A percentile compares a stretch with the other conserved stretches of the same genome.
These are phyloP conservation scores for Serinus canaria DNA, from an alignment of 2,113 vertebrate genomes.

Conservation along the genomic window DNA sequence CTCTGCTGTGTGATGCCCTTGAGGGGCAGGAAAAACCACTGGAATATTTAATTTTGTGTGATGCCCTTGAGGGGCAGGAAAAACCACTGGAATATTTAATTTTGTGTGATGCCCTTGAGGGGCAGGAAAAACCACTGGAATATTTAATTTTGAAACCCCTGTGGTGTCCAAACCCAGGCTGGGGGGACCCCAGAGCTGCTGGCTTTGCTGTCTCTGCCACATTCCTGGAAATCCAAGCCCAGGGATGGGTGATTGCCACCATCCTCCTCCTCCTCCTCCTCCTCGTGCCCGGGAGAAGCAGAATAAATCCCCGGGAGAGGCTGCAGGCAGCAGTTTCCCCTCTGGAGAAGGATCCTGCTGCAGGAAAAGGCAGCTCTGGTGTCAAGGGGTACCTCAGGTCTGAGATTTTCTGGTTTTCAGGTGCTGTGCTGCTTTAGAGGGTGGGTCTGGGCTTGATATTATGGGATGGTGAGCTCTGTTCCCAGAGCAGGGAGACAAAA, in stretches of 20 bases:
- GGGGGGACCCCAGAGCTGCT: not conserved
- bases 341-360: not conserved
- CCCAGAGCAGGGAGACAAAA: not conserved
- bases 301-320: accelerated
- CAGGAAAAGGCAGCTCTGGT: not conserved
- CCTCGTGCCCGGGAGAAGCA: accelerated
- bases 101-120: no score
- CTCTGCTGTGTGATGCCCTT: accelerated
- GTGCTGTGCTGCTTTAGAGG: no score
- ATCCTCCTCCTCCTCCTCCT: accelerated
- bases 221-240: accelerated
- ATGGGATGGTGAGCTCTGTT: not conserved
- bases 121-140: no score
- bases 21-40: not conserved
- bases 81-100: no score
- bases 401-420: not conserved
- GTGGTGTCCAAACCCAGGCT: not conserved
- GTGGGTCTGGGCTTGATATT: not conserved
- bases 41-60: no score
- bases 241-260: accelerated
- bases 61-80: no score
- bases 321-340: accelerated
- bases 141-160: not conserved
- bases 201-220: not conserved
- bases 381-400: not conserved